phyloP scores from a whole-genome alignment of 2,888 invertebrate genomes.

The Troides oblongomaculatus region DNA sequence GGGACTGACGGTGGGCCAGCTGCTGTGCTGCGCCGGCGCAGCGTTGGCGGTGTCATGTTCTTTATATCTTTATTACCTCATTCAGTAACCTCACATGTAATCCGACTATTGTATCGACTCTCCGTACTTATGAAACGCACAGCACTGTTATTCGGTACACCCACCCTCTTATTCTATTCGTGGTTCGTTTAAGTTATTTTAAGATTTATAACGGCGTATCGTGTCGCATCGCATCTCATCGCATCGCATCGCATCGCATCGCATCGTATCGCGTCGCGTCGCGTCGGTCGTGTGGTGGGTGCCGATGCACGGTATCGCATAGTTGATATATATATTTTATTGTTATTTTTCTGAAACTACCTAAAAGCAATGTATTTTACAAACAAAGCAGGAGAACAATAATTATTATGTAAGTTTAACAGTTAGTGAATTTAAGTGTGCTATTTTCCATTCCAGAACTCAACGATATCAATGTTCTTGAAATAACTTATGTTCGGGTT shows the following conservation, averaged over 20 bases:
- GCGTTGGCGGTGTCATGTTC: slow-evolving; percentile 49
- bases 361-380: slow-evolving; percentile 78
- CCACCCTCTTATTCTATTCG: slow-evolving; percentile 49
- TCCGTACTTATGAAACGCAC: slow-evolving; percentile 71
- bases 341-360: slow-evolving; percentile 78
- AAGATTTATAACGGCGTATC: slow-evolving; percentile 70
- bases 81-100: slow-evolving; percentile 69
- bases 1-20: slow-evolving; percentile 33
- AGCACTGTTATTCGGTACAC: slow-evolving; percentile 79
- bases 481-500: slow-evolving; percentile 78
- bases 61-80: slow-evolving; percentile 69
- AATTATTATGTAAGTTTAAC: slow-evolving; percentile 80
- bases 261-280: slow-evolving; percentile 60
- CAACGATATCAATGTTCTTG: slow-evolving; percentile 79
- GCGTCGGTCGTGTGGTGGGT: too few relatives aligned
- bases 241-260: slow-evolving; percentile 69
- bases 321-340: slow-evolving; percentile 71
- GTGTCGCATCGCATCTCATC: slow-evolving; percentile 69
- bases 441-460: slow-evolving; percentile 80
- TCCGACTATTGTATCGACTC: slow-evolving; percentile 58
- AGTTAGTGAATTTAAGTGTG: slow-evolving; percentile 80
- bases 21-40: slow-evolving; percentile 30
- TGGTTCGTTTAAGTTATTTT: slow-evolving; percentile 62
- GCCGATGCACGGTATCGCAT: slow-evolving; percentile 47
- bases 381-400: slow-evolving; percentile 80